Conservation (phyloP, 2,888 invertebrate genomes). For the Mystacides longicornis region DNA sequence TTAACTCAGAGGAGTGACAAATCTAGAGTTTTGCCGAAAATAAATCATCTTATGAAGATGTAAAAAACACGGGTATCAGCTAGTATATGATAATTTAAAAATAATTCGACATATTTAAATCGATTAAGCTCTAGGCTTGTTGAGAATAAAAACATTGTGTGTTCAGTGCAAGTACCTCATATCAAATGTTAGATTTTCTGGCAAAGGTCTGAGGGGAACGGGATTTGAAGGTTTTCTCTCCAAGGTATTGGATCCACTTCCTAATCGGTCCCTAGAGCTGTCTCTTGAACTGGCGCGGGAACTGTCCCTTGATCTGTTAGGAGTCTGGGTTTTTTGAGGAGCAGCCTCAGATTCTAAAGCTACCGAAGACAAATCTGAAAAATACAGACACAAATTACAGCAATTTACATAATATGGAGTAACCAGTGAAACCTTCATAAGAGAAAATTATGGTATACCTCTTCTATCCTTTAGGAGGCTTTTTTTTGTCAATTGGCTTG, state of each 20-base stretch:
- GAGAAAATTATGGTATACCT: too few relatives aligned
- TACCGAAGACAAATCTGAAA: conserved; percentile 67
- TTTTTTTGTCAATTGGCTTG: too few relatives aligned
- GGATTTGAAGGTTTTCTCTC: conserved; percentile 40
- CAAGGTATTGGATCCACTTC: conserved; percentile 40
- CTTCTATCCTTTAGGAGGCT: too few relatives aligned
- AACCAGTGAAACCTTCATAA: too few relatives aligned
- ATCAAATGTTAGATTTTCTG: conserved; percentile 80
- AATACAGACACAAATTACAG: conserved; percentile 15
- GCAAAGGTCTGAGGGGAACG: conserved; percentile 58
- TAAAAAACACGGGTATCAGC: too few relatives aligned
- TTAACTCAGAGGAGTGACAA: too few relatives aligned
- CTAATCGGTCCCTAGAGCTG: conserved; percentile 44
- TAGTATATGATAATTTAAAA: too few relatives aligned
- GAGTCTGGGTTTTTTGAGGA: conserved; percentile 20
- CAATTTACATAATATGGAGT: background rate
- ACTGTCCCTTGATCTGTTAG: conserved; percentile 39
- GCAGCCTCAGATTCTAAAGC: conserved; percentile 54
- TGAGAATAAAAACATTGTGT: too few relatives aligned
- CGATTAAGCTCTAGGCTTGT: too few relatives aligned
- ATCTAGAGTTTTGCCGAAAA: too few relatives aligned
- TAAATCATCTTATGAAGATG: too few relatives aligned
- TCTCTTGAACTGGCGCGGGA: conserved; percentile 45
- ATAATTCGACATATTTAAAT: too few relatives aligned
- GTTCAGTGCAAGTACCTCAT: conserved; percentile 60